Base-by-base conservation (phyloP, 2,797 vertebrate genomes). In the Rhinella marina region DNA sequence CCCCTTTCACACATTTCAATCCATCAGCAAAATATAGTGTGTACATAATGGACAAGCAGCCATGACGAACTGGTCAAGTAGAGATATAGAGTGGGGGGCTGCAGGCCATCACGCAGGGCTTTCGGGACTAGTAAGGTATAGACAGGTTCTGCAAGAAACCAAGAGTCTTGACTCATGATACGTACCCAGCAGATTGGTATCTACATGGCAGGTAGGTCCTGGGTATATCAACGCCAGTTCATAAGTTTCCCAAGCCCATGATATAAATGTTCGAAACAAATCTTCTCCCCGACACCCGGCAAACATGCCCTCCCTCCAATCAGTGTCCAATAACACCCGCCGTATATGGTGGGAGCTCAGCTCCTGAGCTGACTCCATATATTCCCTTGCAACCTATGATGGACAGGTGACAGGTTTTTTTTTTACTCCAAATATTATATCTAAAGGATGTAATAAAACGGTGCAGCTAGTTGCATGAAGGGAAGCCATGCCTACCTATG, bases 21-120 rank as follows among this genome's bases (percentile, higher is more conserved):
- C 76, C 59, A 79, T 78, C 76, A 79, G 48, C 50, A 41, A 70
- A 80, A 86, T n/a, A 57, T 41, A 56, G 48, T 27, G 23, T 50
- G 16, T 52, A 27, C 25, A 21, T 41, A 73, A 84, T 84, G 29
- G 56, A 72, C 70, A 57, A 73, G 54, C 19, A 48, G 50, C 29
- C 32, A 19, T 57, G 72, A 85, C 70, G 76, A 85, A 76, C 56
- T 25, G 83, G 57, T 14, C 56, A 61, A 27, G 61, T 17, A 54
- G 27, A 41, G 76, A 57, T 25, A 25, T 25, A 54, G 73, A 12
- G 19, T 14, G 78, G 8, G 57, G 27, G 12, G 16, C 10, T 21
- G 56, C 14, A 59, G 78, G 17, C 56, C 25, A 17, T 61, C 56
- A 80, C 13, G n/a, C 41, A 11, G 27, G 12, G 48, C 48, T 48